phyloP scores from a whole-genome alignment of 2,888 invertebrate species.

The Macrophya annulata region DNA sequence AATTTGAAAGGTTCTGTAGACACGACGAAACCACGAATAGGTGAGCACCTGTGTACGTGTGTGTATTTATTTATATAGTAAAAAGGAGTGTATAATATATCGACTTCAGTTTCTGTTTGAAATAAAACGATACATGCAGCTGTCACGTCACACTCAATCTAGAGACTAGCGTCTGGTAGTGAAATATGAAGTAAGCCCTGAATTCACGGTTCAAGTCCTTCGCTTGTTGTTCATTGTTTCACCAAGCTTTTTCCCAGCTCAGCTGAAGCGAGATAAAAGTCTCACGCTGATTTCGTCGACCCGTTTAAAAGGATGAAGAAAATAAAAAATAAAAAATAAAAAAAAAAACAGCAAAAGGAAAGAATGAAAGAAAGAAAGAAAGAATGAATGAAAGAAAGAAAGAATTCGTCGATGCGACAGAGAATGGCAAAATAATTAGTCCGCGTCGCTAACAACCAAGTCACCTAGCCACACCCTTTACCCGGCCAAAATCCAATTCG shows the following conservation, averaged over 20 bases:
- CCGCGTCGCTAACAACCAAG: constrained; percentile 34
- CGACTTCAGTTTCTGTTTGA: constrained; percentile 1
- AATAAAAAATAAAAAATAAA: constrained; percentile 28
- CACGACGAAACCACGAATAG: neutral
- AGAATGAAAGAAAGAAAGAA: too few relatives aligned
- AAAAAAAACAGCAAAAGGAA: too few relatives aligned
- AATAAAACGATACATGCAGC: constrained; percentile 52
- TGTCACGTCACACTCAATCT: constrained; percentile 51
- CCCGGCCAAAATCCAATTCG: constrained; percentile 30
- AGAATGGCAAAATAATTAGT: constrained; percentile 41
- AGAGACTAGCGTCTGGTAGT: constrained; percentile 29
- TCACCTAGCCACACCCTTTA: constrained; percentile 40
- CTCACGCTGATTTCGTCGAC: constrained; percentile 46
- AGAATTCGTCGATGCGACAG: constrained; percentile 23
- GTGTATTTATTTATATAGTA: neutral
- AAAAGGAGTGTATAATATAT: constrained; percentile 34
- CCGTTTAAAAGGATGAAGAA: neutral
- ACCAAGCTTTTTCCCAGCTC: constrained; percentile 35
- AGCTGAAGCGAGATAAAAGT: neutral
- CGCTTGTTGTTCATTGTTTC: constrained; percentile 45
- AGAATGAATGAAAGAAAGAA: neutral
- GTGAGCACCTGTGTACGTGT: neutral
- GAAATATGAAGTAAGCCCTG: constrained; percentile 49
- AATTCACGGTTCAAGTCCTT: constrained; percentile 47
- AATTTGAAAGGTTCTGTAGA: constrained; percentile 40